phyloP scores from a whole-genome alignment of 2,888 invertebrate species.

The Dryococelus australis region DNA sequence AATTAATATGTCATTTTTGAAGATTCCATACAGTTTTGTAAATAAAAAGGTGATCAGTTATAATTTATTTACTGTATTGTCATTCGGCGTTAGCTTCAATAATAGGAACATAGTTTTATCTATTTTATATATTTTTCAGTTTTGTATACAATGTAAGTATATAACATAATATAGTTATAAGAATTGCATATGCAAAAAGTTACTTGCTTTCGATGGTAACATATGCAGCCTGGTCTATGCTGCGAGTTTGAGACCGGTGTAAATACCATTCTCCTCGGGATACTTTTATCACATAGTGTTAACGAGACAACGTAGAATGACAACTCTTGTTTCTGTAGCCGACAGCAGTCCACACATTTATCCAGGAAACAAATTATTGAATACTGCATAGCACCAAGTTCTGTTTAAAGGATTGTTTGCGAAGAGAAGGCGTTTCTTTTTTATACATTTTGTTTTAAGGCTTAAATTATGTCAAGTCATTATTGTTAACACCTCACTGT shows the following conservation, averaged over 20 bases:
- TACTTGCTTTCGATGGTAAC: background rate
- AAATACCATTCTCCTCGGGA: background rate
- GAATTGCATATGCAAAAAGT: background rate
- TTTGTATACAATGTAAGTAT: background rate
- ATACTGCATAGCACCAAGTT: background rate
- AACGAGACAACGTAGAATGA: background rate
- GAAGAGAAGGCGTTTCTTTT: too few relatives aligned
- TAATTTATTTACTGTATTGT: background rate
- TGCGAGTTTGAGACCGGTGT: background rate
- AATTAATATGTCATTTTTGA: background rate
- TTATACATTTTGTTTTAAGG: too few relatives aligned
- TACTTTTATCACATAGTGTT: background rate
- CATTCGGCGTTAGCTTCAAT: background rate
- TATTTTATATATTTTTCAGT: too few relatives aligned
- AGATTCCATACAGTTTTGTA: conserved; percentile 18
- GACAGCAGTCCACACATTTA: background rate
- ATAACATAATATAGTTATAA: background rate
- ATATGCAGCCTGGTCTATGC: background rate
- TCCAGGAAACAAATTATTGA: background rate
- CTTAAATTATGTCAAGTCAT: background rate
- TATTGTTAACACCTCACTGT: conserved; percentile 18
- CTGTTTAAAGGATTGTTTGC: background rate
- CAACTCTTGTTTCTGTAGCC: background rate
- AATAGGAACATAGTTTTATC: too few relatives aligned
- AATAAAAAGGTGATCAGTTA: background rate